Base-by-base conservation (phyloP, 1,140 invertebrate genomes). In the Marisa cornuarietis region DNA sequence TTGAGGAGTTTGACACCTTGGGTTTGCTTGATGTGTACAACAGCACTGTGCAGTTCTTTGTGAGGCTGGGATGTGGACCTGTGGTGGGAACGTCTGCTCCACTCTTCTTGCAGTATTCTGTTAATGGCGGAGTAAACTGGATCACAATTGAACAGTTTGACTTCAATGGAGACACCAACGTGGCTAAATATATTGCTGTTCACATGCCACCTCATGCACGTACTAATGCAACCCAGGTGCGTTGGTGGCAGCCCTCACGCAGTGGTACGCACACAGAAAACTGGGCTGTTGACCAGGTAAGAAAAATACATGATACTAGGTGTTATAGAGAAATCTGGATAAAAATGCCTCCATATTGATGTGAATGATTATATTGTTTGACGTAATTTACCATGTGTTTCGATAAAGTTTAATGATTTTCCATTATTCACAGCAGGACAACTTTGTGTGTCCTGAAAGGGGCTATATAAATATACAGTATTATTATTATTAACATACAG, bases 231-330 rank as follows among this genome's bases (percentile, higher is more conserved):
- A 89, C 89, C 18, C 87, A 88, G 63, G 75, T 92, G 1, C 80
- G 90, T 49, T 92, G 91, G 91, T 91, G 89, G 89, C 91, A 92
- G 79, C 91, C 91, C 8, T 90, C 89, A 5, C 66, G 79, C 18
- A 83, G 89, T 83, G 91, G 91, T 9, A 84, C 76, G 20, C 91
- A 87, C 82, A 54, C 79, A n/a, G 88, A 89, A 74, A 86, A 90
- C 42, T 91, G 91, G 91, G 90, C 91, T n/a, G 85, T 91, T 24
- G 91, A 91, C 82, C 88, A 91, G 87, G 90, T 91, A 81, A 82
- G 71, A 54, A 75, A 79, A 22, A 31, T 49, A 52, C 11, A 58
- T 18, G 16, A 58, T 58, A 58, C 54, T 3, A 58, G 31, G 31
- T 54, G 26, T 31, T 0, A 75, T 3, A 20, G 10, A 24, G 66